A percentile compares a stretch with the other conserved stretches of the same genome.
Evolutionary conservation across 2,113 vertebrate genomes (phyloP).

Genomic region (Mionectes macconnelli): DNA sequence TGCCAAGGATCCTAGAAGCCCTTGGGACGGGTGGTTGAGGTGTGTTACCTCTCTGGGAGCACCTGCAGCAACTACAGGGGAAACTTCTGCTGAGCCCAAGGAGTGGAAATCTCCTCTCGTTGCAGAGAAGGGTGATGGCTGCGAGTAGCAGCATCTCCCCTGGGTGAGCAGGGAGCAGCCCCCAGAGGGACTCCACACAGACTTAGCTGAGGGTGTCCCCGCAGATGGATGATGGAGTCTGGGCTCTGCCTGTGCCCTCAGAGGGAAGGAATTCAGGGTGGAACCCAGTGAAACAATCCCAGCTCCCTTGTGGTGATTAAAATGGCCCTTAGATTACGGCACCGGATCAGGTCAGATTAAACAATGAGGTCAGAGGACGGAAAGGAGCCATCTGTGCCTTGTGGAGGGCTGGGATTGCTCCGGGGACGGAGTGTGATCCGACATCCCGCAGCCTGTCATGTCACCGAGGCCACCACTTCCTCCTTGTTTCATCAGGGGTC

Average conservation of each 20-base stretch:
- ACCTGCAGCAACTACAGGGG: not conserved
- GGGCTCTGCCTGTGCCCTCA: not conserved
- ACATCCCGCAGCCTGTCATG: not conserved
- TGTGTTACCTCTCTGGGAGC: not conserved
- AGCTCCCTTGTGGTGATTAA: not conserved
- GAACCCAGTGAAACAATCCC: slow-evolving; percentile 15
- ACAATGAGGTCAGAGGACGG: slow-evolving; percentile 47
- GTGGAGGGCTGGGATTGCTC: not conserved
- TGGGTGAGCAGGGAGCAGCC: rapidly evolving
- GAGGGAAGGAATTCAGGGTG: slow-evolving; percentile 24
- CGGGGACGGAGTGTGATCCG: not conserved
- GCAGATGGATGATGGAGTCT: rapidly evolving
- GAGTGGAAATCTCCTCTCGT: not conserved
- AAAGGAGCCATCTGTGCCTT: slow-evolving; percentile 48
- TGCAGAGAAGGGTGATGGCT: not conserved
- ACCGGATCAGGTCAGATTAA: slow-evolving; percentile 52
- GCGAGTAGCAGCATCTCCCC: not conserved
- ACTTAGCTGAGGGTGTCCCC: not conserved
- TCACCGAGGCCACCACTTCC: not conserved
- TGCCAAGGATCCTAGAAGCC: not conserved
- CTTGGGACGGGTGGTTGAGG: not conserved
- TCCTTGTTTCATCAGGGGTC: not conserved
- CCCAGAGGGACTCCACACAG: rapidly evolving
- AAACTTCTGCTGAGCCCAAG: not conserved
- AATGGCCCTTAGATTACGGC: slow-evolving; percentile 1